A percentile compares a stretch with the other conserved stretches of the same genome.
These are phyloP conservation scores for Oscheius onirici DNA, from an alignment of 2,888 invertebrate species.

Conservation along the genomic window DNA sequence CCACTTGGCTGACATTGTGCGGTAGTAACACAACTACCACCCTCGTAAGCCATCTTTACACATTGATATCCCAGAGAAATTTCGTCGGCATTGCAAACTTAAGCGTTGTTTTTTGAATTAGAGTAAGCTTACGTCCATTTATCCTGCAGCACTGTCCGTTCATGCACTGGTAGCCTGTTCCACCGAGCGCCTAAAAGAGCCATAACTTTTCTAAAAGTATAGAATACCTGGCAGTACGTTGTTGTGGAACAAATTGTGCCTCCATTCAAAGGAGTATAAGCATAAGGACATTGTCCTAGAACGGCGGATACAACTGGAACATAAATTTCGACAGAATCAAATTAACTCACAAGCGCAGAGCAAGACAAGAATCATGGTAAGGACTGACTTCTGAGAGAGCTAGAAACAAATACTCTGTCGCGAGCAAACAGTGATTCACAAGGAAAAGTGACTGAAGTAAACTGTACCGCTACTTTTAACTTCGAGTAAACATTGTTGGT, in stretches of 20 bases:
- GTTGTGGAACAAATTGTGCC: conserved; percentile 20
- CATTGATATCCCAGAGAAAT: conserved; percentile 21
- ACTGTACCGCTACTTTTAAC: neutral
- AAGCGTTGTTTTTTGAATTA: neutral
- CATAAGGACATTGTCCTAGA: conserved; percentile 31
- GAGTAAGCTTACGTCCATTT: conserved; percentile 20
- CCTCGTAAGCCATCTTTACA: conserved; percentile 15
- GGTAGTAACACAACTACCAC: conserved; percentile 24
- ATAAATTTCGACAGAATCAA: neutral
- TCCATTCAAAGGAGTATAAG: conserved; percentile 30
- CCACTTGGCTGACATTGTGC: conserved; percentile 33
- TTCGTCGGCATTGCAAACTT: conserved; percentile 32
- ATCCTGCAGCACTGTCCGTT: conserved; percentile 29
- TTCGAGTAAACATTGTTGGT: conserved; percentile 1
- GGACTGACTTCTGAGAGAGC: conserved; percentile 19
- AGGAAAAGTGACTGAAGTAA: conserved; percentile 4
- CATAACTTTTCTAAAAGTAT: neutral
- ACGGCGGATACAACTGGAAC: neutral
- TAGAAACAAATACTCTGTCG: conserved; percentile 22
- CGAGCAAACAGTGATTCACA: conserved; percentile 27
- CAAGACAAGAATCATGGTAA: neutral
- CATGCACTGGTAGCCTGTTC: conserved; percentile 30
- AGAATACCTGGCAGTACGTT: conserved; percentile 22
- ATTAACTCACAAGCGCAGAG: neutral
- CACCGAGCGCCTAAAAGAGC: conserved; percentile 27